Base-by-base conservation (phyloP, 2,113 vertebrate species). In the Semnornis frantzii region DNA sequence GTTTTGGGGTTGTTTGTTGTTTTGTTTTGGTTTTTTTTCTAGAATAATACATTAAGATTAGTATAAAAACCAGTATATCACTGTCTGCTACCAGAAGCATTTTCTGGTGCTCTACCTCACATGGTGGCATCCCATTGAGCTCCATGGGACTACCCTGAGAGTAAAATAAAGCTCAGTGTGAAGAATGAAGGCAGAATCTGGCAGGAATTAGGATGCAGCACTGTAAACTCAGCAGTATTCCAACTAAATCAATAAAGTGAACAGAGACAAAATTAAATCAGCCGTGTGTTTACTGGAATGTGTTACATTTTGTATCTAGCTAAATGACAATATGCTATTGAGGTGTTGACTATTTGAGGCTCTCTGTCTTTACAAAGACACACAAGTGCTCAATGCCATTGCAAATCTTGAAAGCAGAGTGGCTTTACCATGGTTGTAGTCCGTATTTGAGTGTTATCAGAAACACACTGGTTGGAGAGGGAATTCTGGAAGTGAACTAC, bases 201-300 rank as follows among this genome's bases (percentile, higher is more conserved):
- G 94, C 92, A 96, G 69, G 75, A 93, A 89, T 82, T 89, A 92
- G 23, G 33, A 87, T 80, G 75, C 82, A 91, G 75, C 75, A 74
- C 68, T 94, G 78, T 92, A 95, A 93, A 96, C 79, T 94, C 96
- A 94, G 89, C 89, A 89, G 79, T 85, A 95, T 93, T 96, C 95
- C 92, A 96, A 92, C 79, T 83, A 93, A 95, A 93, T 91, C 91
- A 93, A 85, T 93, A 94, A 95, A 93, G 75, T 87, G 87, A 95
- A 96, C 87, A 91, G 87, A 96, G 79, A 91, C 52, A 87, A 95
- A 96, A 94, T 92, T 89, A 89, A 96, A 94, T 87, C 92, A 91
- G 91, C 48, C 60, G 89, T 80, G 91, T 96, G 94, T 96, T 96
- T 94, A 91, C 65, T 92, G 92, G 92, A 94, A 96, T 82, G 82